These are phyloP conservation scores for Heliconius aoede DNA, from an alignment of 2,888 invertebrate species.

Conservation along the genomic window DNA sequence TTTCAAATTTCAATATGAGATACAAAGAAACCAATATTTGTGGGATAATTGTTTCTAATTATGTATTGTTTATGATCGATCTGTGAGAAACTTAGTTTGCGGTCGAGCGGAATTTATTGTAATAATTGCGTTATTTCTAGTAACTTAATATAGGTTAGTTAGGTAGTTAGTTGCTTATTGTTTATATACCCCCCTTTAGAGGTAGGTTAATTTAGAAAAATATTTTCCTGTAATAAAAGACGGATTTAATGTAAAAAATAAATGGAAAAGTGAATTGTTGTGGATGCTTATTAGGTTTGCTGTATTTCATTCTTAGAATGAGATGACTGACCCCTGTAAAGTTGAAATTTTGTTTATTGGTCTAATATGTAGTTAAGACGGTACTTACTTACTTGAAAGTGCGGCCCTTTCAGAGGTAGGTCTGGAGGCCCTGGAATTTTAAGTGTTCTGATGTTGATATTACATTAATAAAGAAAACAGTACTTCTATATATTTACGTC, in stretches of 20 bases:
- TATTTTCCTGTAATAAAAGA: background rate
- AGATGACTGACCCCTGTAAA: too few species aligned
- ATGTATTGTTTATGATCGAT: constrained; percentile 37
- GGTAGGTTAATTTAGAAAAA: background rate
- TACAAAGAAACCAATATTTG: constrained; percentile 40
- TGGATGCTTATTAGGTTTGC: background rate
- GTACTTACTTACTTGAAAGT: too few species aligned
- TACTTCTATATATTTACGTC: background rate
- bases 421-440: too few species aligned
- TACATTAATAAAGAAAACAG: background rate
- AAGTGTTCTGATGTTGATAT: background rate
- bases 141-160: constrained; percentile 17
- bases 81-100: constrained; percentile 43
- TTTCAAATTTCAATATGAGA: constrained; percentile 32
- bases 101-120: constrained; percentile 42
- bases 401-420: too few species aligned
- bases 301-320: background rate
- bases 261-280: background rate
- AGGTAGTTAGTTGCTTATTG: constrained; percentile 13
- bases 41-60: constrained; percentile 38
- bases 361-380: too few species aligned
- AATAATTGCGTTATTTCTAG: constrained; percentile 36
- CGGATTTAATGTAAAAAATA: background rate
- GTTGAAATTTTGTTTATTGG: too few species aligned
- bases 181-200: background rate